A percentile compares a stretch with the other conserved stretches of the same genome.
These are phyloP conservation scores for Venustoraphidia nigricollis DNA, from an alignment of 2,888 invertebrate species.

Conservation along the genomic window DNA sequence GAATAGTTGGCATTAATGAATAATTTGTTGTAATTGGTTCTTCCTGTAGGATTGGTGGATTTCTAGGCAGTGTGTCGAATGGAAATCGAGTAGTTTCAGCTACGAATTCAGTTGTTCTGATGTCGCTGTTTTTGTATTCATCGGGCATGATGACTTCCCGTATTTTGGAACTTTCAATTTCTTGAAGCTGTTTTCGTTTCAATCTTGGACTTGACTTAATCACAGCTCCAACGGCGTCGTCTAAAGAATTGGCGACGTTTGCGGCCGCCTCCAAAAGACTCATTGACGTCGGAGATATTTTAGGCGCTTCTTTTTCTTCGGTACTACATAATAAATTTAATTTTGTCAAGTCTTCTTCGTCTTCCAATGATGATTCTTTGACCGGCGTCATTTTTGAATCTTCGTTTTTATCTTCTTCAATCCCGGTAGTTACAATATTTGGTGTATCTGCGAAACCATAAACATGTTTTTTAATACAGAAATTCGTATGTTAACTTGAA, in stretches of 20 bases:
- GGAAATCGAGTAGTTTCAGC: slow-evolving; percentile 3
- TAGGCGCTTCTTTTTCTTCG: slow-evolving; percentile 5
- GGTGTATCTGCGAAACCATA: too few relatives aligned
- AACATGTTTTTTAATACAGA: too few relatives aligned
- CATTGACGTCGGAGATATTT: slow-evolving; percentile 25
- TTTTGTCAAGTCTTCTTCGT: slow-evolving; percentile 15
- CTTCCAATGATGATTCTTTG: too few relatives aligned
- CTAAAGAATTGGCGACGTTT: slow-evolving; percentile 45
- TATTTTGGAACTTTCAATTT: slow-evolving; percentile 23
- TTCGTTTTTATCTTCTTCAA: too few relatives aligned
- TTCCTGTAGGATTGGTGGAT: too few relatives aligned
- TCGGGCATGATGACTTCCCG: slow-evolving; percentile 4
- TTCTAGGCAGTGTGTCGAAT: background rate
- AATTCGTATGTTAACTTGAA: too few relatives aligned
- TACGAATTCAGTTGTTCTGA: slow-evolving; percentile 11
- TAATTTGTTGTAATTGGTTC: too few relatives aligned
- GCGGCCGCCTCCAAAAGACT: slow-evolving; percentile 48
- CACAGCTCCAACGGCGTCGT: slow-evolving; percentile 51
- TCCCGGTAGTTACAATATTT: too few relatives aligned
- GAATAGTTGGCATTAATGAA: too few relatives aligned
- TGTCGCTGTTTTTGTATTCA: slow-evolving; percentile 1
- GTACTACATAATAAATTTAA: slow-evolving; percentile 12
- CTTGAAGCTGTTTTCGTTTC: slow-evolving; percentile 34
- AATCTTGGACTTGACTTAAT: slow-evolving; percentile 44
- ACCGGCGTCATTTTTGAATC: too few relatives aligned